phyloP scores from a whole-genome alignment of 2,113 vertebrate genomes.

The Willisornis vidua region DNA sequence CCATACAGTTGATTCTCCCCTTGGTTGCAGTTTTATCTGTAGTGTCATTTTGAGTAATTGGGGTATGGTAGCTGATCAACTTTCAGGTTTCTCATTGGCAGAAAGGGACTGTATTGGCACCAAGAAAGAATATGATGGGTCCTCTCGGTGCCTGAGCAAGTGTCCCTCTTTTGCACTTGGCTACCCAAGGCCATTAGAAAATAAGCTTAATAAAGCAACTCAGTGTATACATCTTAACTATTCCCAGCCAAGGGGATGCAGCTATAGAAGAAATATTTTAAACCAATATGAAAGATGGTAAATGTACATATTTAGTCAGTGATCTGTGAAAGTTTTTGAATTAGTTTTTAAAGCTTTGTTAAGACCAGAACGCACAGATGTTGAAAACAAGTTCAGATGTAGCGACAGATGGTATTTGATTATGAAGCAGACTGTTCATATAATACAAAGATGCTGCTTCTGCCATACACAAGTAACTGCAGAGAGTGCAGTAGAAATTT shows the following conservation, averaged over 20 bases:
- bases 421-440: constrained; percentile 99
- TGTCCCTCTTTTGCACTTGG: constrained; percentile 85
- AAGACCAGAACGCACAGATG: constrained; percentile 99
- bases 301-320: constrained; percentile 88
- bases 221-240: constrained; percentile 69
- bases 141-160: constrained; percentile 83
- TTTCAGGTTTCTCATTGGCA: constrained; percentile 89
- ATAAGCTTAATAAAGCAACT: constrained; percentile 83
- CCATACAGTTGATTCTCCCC: constrained; percentile 94
- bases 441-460: constrained; percentile 99
- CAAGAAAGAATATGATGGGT: constrained; percentile 82
- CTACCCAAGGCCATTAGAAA: constrained; percentile 84
- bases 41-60: constrained; percentile 92
- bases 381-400: constrained; percentile 99
- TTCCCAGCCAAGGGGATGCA: constrained; percentile 71
- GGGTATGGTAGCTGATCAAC: constrained; percentile 89
- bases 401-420: constrained; percentile 99
- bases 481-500: constrained; percentile 87
- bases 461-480: constrained; percentile 97
- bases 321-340: constrained; percentile 95
- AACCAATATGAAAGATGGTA: constrained; percentile 83
- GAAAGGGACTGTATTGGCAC: constrained; percentile 85
- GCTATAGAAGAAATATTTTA: constrained; percentile 77
- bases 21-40: constrained; percentile 93
- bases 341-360: constrained; percentile 99